A percentile compares a stretch with the other conserved stretches of the same genome.
Conservation (phyloP, 2,888 invertebrate species). For the Drosophila rellima region DNA sequence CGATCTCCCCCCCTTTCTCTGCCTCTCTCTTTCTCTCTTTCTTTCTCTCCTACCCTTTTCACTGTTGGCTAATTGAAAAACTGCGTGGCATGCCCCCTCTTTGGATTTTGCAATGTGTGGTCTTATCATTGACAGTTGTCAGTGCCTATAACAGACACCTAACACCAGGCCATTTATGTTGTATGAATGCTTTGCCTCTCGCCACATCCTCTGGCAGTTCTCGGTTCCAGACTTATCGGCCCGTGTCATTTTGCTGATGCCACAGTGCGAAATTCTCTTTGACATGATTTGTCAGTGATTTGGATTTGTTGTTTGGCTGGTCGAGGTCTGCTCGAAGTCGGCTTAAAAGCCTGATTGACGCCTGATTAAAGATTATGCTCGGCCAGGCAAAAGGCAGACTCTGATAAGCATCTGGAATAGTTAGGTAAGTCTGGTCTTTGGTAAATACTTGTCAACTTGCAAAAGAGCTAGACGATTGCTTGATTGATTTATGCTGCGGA, state of each 20-base stretch:
- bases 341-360: slow-evolving; percentile 32
- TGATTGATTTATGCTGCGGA: slow-evolving; percentile 9
- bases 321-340: slow-evolving; percentile 8
- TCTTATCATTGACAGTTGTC: slow-evolving; percentile 73
- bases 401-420: slow-evolving; percentile 32
- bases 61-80: slow-evolving; percentile 61
- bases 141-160: slow-evolving; percentile 68
- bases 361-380: slow-evolving; percentile 30
- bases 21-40: neutral
- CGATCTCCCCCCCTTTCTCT: slow-evolving; percentile 4
- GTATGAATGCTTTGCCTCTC: slow-evolving; percentile 21
- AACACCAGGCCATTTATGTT: slow-evolving; percentile 62
- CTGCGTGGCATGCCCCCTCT: slow-evolving; percentile 49
- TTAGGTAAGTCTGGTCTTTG: slow-evolving; percentile 17
- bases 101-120: slow-evolving; percentile 50
- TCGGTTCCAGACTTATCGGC: slow-evolving; percentile 35
- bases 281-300: slow-evolving; percentile 62
- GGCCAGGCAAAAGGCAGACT: neutral
- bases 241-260: slow-evolving; percentile 44
- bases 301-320: slow-evolving; percentile 24
- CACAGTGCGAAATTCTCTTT: slow-evolving; percentile 53
- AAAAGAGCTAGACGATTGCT: slow-evolving; percentile 1
- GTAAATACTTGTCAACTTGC: slow-evolving; percentile 8
- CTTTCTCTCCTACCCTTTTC: slow-evolving; percentile 8
- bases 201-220: slow-evolving; percentile 6